These are phyloP conservation scores for Sebastes hopkinsi DNA, from an alignment of 2,797 vertebrate species.

Conservation along the genomic window DNA sequence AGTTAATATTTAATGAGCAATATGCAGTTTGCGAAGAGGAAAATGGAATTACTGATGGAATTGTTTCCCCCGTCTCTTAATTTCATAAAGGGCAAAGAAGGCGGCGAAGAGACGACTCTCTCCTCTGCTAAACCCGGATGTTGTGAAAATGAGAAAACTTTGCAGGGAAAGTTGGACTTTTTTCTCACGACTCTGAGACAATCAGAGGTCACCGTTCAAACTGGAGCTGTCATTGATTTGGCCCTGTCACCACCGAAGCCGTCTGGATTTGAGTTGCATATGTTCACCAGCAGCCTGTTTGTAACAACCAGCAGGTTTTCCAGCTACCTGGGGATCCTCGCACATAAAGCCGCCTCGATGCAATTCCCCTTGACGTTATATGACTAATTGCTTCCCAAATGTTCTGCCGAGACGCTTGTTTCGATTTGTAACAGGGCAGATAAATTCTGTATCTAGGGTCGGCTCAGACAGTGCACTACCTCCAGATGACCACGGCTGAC, in stretches of 20 bases:
- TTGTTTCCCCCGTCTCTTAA: constrained; percentile 59
- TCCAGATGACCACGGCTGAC: constrained; percentile 46
- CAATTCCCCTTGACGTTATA: constrained; percentile 21
- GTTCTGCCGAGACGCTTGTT: constrained; percentile 41
- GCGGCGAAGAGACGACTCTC: neutral
- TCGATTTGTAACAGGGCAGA: constrained; percentile 30
- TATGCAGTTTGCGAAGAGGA: constrained; percentile 62
- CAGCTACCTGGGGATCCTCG: constrained; percentile 24
- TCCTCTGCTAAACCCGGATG: constrained; percentile 15
- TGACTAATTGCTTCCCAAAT: constrained; percentile 59
- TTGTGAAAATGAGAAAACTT: constrained; percentile 44
- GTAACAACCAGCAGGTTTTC: constrained; percentile 34
- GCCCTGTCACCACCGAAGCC: neutral
- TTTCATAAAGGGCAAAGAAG: constrained; percentile 62
- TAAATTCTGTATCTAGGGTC: constrained; percentile 1
- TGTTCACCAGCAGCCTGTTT: constrained; percentile 22
- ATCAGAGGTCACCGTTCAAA: constrained; percentile 29
- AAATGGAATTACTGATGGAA: constrained; percentile 75
- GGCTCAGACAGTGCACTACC: constrained; percentile 1
- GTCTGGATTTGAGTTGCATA: constrained; percentile 13
- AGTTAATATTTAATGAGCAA: constrained; percentile 81
- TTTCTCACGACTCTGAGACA: neutral
- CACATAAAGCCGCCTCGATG: constrained; percentile 3
- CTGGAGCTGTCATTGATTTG: constrained; percentile 17
- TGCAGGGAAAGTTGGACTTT: constrained; percentile 13